Evolutionary conservation across 1,140 invertebrate species (phyloP), one percentile per base, ranked within the genome.

Genomic region (Drosophila littoralis): DNA sequence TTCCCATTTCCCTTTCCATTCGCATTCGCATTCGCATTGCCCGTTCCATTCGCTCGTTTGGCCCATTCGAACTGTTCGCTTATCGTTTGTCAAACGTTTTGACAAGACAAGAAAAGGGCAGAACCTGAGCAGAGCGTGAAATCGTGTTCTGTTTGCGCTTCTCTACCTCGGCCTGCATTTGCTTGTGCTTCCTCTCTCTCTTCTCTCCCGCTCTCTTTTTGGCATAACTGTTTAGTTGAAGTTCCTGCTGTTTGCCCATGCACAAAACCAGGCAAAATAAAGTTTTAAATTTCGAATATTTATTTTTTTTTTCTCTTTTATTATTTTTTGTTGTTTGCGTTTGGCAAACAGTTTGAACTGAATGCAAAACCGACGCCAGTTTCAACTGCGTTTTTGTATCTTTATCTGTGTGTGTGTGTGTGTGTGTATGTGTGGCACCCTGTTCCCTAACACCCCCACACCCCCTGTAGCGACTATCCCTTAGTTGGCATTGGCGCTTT

Each of bases 21-120:
- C 32, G 33, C 50, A 42, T 35, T 17, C 17, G 1, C 36, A 66
- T 51, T 33, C 43, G 55, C 54, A 7, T 22, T 54, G 8, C 66
- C 60, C 32, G 32, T 57, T 17, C 32, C 15, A 15, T 42, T 54
- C 38, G 22, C 22, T 28, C 22, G 22, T 28, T 32, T 12, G 12
- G 10, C 28, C 12, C 28, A 9, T 9, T 52, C 51, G 50, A 40
- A 71, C 48, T 13, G 22, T 36, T 58, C 76, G 60, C 77, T 70
- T 77, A 67, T 88, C 80, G 79, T 80, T 88, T 88, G 83, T 82
- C 80, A 89, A 89, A 69, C 66, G 74, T 63, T 83, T 70, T 88
- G 77, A 89, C 83, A 88, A 80, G 80, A 88, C 83, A 88, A 89
- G 83, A 84, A 88, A 88, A 73, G 80, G 83, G 83, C 84, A 70